Conservation (phyloP, 1,140 invertebrate species). For the Helicoverpa armigera region DNA sequence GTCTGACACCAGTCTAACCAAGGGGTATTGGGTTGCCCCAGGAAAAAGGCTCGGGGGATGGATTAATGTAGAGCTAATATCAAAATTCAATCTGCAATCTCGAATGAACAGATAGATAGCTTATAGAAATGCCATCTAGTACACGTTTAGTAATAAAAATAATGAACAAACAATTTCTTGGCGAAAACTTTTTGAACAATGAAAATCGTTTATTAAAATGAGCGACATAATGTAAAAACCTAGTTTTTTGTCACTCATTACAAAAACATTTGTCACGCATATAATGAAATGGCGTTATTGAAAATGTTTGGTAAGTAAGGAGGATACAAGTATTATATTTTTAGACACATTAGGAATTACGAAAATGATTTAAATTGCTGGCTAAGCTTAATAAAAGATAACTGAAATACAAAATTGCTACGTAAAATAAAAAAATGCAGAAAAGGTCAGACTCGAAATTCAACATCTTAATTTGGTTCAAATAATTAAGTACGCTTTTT, state of each 20-base stretch:
- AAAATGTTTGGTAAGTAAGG: neutral
- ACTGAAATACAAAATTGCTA: no score
- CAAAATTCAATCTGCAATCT: no score
- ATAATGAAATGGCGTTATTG: neutral
- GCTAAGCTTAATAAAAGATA: neutral
- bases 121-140: neutral
- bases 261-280: neutral
- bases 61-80: no score
- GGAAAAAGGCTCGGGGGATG: no score
- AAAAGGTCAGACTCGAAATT: no score
- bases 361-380: no score
- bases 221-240: neutral
- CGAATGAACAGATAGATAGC: no score
- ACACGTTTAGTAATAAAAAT: slow-evolving; percentile 3
- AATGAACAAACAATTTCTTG: slow-evolving; percentile 8
- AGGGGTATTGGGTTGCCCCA: no score
- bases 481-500: no score
- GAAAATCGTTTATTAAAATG: neutral
- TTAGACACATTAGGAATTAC: neutral
- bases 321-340: neutral
- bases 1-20: no score
- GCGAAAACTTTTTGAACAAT: neutral
- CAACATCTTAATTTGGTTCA: no score
- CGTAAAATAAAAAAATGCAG: no score
- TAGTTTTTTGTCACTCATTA: neutral